Conservation (phyloP, 2,888 invertebrate species). For the Cepaea hortensis region DNA sequence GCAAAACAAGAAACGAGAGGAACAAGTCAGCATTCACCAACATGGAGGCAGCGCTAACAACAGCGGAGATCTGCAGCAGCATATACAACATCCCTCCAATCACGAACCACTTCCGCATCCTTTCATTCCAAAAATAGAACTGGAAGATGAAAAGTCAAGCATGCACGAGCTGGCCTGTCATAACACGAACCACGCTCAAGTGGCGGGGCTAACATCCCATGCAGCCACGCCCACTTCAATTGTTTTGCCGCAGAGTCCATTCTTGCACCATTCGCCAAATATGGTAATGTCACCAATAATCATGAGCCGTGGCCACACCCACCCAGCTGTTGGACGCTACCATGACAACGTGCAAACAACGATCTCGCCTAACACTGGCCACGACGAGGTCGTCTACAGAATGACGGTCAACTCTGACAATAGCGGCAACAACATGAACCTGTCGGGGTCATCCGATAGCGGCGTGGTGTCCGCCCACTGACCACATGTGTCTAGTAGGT, state of each 20-base stretch:
- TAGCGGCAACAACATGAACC: conserved; percentile 37
- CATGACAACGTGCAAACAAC: conserved; percentile 7
- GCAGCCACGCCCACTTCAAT: conserved; percentile 15
- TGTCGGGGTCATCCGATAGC: conserved; percentile 47
- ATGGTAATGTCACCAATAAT: conserved; percentile 21
- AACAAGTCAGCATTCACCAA: conserved; percentile 70
- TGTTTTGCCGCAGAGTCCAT: conserved; percentile 3
- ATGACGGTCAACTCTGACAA: conserved; percentile 12
- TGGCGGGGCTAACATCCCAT: conserved; percentile 15
- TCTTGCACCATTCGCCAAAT: conserved; percentile 1
- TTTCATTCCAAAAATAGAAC: conserved; percentile 37
- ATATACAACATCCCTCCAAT: conserved; percentile 51
- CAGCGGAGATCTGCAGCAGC: conserved; percentile 50
- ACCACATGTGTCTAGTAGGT: background rate
- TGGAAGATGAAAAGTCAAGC: conserved; percentile 28
- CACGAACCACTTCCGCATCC: conserved; percentile 43
- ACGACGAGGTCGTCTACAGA: conserved; percentile 22
- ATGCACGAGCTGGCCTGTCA: conserved; percentile 26
- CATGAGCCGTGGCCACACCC: conserved; percentile 24
- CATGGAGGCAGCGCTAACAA: conserved; percentile 54
- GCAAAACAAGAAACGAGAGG: conserved; percentile 85
- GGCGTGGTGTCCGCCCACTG: conserved; percentile 35
- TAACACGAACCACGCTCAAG: background rate
- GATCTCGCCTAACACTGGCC: background rate
- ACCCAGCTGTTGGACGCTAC: conserved; percentile 33